A percentile compares a stretch with the other conserved stretches of the same genome.
phyloP scores from a whole-genome alignment of 2,888 invertebrate species.

The Ptilodon capucinus region DNA sequence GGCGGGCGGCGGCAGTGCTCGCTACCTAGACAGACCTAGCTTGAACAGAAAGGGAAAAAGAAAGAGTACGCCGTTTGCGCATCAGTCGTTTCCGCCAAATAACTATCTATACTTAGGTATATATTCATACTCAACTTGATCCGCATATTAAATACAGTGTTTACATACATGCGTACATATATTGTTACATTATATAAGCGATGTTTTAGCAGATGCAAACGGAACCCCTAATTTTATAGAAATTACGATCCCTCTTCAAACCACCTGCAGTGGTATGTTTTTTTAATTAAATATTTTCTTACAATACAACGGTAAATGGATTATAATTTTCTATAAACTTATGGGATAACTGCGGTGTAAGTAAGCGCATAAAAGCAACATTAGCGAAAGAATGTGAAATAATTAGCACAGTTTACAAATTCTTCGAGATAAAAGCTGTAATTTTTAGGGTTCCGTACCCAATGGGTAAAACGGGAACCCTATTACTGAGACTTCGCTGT shows the following conservation, averaged over 20 bases:
- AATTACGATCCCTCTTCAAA: no score
- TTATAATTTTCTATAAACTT: no score
- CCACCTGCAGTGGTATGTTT: no score
- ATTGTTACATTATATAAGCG: background rate
- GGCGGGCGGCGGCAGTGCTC: conserved; percentile 63
- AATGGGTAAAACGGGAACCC: no score
- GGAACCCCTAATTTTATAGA: no score
- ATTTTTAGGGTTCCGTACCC: no score
- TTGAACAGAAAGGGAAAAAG: conserved; percentile 81
- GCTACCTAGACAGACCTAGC: conserved; percentile 83
- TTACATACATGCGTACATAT: conserved; percentile 22
- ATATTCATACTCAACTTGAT: conserved; percentile 39
- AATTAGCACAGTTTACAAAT: no score
- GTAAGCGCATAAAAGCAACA: background rate
- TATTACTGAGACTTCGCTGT: no score
- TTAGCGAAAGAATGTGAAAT: background rate
- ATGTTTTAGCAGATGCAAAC: background rate
- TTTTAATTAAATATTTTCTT: no score
- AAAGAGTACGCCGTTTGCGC: conserved; percentile 78
- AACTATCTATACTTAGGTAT: conserved; percentile 47
- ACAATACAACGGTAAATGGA: no score
- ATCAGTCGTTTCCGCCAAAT: conserved; percentile 80
- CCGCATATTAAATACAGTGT: conserved; percentile 39
- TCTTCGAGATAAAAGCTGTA: no score
- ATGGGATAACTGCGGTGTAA: no score